Base-by-base conservation (phyloP, 2,797 vertebrate genomes). In the Natrix natrix region DNA sequence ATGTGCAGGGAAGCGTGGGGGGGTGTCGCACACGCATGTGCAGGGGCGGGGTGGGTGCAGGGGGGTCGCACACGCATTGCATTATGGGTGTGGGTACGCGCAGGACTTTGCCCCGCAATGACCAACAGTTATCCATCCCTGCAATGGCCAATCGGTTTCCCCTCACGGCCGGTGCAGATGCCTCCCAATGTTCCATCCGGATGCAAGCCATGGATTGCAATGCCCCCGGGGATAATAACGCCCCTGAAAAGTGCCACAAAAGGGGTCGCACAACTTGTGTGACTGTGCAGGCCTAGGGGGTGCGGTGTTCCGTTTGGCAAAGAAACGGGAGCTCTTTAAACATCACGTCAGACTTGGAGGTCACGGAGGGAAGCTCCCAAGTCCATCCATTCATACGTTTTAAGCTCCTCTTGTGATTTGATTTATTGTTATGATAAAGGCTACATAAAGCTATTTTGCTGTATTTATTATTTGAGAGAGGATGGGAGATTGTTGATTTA, bases 301-400 rank as follows among this genome's bases (percentile, higher is more conserved):
- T 17, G n/a, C 13, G 0, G n/a, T 43, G 20, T 78, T 48, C 20
- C 43, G 8, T 10, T 78, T 69, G 97, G 98, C 97, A 91, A 92
- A 95, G 2, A 89, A 95, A 96, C 96, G 96, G 95, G n/a, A 32
- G 88, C 32, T 96, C 96, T 95, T 96, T 92, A 93, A 95, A 96
- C 95, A 94, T 94, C 95, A 11, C 93, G 97, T 96, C 97, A 96
- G 97, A 96, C 97, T 95, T 2, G 63, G 63, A 92, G 60, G 93
- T 96, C 97, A 98, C 96, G 97, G 97, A 98, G 91, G 97, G 96
- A 92, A 94, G 96, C 97, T 97, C 96, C 97, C 97, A 98, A 97
- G 97, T 97, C 97, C 97, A 96, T 96, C 32, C 96, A 97, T 97
- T 96, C 97, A 95, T 97, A 97, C 96, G 97, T 96, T 97, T 97